Conservation (phyloP, 2,797 vertebrate genomes). For the Rhinophrynus dorsalis region DNA sequence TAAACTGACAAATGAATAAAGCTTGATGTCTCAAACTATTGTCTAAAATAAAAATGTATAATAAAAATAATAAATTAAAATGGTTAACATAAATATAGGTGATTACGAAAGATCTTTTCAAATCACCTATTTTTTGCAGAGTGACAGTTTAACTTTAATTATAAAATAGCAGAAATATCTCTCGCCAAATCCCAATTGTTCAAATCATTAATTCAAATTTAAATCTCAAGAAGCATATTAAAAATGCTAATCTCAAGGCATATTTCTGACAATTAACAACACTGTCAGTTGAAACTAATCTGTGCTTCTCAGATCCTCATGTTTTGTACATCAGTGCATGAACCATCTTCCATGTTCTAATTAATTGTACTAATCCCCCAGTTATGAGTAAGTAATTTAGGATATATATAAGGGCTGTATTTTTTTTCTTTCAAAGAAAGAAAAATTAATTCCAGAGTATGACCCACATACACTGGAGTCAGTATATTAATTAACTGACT, state of each 20-base stretch:
- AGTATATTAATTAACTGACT: conserved; percentile 44
- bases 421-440: conserved; percentile 35
- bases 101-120: too few relatives aligned
- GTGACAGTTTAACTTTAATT: too few relatives aligned
- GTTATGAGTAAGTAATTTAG: conserved; percentile 54
- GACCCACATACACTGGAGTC: conserved; percentile 41
- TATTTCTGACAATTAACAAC: conserved; percentile 51
- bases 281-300: conserved; percentile 49
- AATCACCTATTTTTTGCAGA: too few relatives aligned
- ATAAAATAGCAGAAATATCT: conserved; percentile 19
- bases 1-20: too few relatives aligned
- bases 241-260: conserved; percentile 56
- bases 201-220: conserved; percentile 26
- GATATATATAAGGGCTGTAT: too few relatives aligned
- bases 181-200: conserved; percentile 19
- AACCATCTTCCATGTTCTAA: conserved; percentile 52
- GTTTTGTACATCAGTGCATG: conserved; percentile 50
- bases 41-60: too few relatives aligned
- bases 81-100: too few relatives aligned
- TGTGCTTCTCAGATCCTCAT: conserved; percentile 43
- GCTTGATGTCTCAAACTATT: too few relatives aligned
- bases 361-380: conserved; percentile 59
- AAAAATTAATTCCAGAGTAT: conserved; percentile 51
- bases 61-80: too few relatives aligned
- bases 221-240: conserved; percentile 45